Evolutionary conservation across 2,888 invertebrate genomes (phyloP).

Genomic region (Drosophila neutralis): DNA sequence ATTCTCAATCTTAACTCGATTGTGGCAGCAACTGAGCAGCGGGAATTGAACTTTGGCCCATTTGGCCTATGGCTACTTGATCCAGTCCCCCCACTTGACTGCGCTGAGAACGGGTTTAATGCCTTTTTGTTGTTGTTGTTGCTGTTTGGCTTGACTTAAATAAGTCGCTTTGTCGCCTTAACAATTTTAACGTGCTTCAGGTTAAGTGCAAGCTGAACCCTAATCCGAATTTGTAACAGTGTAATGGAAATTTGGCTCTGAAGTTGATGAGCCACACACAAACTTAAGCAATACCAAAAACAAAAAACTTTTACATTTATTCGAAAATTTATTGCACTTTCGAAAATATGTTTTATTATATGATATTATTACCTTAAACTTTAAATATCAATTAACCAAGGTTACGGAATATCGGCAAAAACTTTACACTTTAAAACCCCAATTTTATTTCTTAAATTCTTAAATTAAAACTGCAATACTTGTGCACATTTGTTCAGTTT

Average conservation of each 20-base stretch:
- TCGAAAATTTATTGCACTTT: background rate
- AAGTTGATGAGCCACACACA: background rate
- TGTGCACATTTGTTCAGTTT: background rate
- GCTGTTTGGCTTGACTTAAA: slow-evolving; percentile 27
- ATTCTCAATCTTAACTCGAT: slow-evolving; percentile 18
- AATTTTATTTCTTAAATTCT: background rate
- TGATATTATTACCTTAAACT: background rate
- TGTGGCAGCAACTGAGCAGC: background rate
- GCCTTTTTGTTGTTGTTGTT: background rate
- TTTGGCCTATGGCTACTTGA: slow-evolving; percentile 2
- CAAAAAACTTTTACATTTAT: too few species aligned
- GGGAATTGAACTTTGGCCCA: slow-evolving; percentile 22
- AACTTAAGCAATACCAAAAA: background rate
- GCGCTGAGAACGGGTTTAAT: background rate
- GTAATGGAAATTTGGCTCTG: background rate
- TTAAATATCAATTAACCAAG: background rate
- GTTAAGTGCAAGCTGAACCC: slow-evolving; percentile 42
- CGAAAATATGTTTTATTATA: background rate
- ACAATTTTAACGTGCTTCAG: slow-evolving; percentile 60
- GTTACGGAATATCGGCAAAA: too few species aligned
- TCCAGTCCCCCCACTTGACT: background rate
- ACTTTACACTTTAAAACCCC: background rate
- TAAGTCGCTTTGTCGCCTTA: slow-evolving; percentile 45
- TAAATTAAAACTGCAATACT: background rate
- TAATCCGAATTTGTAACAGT: background rate